Evolutionary conservation across 2,888 invertebrate genomes (phyloP), one percentile per base, ranked within the genome.

Genomic region (Drosophila diplacantha): DNA sequence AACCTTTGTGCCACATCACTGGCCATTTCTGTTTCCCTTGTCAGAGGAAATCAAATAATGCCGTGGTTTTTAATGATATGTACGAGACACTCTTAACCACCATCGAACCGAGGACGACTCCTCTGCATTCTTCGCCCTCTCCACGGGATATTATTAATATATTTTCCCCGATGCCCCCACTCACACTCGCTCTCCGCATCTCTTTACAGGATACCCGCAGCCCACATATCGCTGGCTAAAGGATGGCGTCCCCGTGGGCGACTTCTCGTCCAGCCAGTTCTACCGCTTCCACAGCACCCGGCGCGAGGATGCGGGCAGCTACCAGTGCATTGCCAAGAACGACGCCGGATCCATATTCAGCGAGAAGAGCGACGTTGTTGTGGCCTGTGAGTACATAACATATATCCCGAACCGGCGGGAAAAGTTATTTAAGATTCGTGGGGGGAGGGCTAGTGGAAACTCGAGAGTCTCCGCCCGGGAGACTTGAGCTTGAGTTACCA

Each of bases 151-250:
- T 38, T 53, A 57, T 44, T 58, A 63, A 63, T 44, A 31, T 24
- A 35, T 35, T 24, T 31, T 31, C 14, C 26, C 9, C 39, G 26
- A 5, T 9, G 31, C 14, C 20, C 38, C 16, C 51, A 22, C 22
- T 22, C 22, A 22, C 22, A 22, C 22, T 31, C 16, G 32, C 24
- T 20, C 18, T 2, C 8, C 35, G 26, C 20, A 3, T 8, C 5
- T 63, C 35, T 35, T 37, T 65, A 26, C 76, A 82, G 74, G 83
- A 71, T 93, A 93, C 87, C 98, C 97, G n/a, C 93, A 94, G 84
- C 96, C 97, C 35, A 93, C 93, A 89, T 97, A 96, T 89, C 92
- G 93, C 85, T 98, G 97, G 97, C 90, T 96, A 71, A 96, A 96
- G 89, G 94, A 98, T 88, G 95, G 95, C 39, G 87, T 90, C 61